Evolutionary conservation across 2,888 invertebrate genomes (phyloP).

Genomic region (Cephus sareptanus): DNA sequence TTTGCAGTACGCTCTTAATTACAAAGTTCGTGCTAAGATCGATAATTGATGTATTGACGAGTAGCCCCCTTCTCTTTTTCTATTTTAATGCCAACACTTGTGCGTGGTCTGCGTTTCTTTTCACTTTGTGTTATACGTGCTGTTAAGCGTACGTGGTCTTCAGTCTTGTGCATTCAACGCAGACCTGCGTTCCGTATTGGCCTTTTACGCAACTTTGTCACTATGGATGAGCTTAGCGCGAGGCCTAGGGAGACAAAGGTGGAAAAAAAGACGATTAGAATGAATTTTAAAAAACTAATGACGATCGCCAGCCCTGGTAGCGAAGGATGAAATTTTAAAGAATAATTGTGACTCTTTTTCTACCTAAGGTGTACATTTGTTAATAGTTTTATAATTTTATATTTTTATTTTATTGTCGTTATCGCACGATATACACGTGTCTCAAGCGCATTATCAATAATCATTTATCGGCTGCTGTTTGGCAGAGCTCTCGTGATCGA

Average conservation of each 20-base stretch:
- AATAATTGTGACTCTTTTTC: not conserved
- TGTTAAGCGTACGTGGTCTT: not conserved
- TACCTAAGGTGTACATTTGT: slow-evolving; percentile 58
- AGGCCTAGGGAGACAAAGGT: not conserved
- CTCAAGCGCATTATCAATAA: slow-evolving; percentile 4
- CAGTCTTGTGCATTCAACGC: not conserved
- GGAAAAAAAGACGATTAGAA: not conserved
- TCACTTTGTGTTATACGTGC: not conserved
- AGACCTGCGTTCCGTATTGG: too few species aligned
- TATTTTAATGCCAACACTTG: not conserved
- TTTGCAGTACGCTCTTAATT: not conserved
- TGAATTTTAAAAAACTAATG: not conserved
- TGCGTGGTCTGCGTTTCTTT: not conserved
- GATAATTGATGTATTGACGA: not conserved
- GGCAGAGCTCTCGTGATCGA: not conserved
- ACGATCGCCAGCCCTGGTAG: not conserved
- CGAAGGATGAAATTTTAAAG: not conserved
- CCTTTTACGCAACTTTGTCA: not conserved
- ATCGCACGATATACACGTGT: slow-evolving; percentile 19
- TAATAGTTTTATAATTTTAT: slow-evolving; percentile 60
- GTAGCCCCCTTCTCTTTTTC: not conserved
- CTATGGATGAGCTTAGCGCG: not conserved
- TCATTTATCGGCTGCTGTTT: not conserved
- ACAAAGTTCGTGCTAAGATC: not conserved
- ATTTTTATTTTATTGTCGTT: slow-evolving; percentile 22